Percentiles rank a stretch among this genome's conserved stretches.
phyloP scores from a whole-genome alignment of 2,113 vertebrate species.

The Apeltes quadracus region DNA sequence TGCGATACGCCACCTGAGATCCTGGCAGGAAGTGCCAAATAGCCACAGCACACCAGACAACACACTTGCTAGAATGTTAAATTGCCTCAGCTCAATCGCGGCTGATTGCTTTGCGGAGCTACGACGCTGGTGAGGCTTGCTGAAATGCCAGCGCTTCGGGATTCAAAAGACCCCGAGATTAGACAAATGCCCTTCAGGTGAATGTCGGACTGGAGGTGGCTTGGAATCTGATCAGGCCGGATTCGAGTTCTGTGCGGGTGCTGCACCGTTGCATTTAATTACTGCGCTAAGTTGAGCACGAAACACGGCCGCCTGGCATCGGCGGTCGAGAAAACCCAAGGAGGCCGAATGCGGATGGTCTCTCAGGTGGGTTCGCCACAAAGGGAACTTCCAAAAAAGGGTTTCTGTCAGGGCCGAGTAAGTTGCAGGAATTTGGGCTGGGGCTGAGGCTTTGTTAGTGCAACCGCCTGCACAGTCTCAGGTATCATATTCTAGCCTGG shows the following conservation, averaged over 20 bases:
- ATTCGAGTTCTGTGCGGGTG: slow-evolving; percentile 65
- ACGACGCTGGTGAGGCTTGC: slow-evolving; percentile 6
- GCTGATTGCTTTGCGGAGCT: slow-evolving; percentile 8
- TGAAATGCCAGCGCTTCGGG: slow-evolving; percentile 39
- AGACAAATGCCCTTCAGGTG: slow-evolving; percentile 63
- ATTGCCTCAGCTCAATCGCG: slow-evolving; percentile 19
- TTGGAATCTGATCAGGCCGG: slow-evolving; percentile 60
- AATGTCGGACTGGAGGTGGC: slow-evolving; percentile 67
- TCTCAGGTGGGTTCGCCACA: slow-evolving; percentile 25
- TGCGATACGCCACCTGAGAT: slow-evolving; percentile 68
- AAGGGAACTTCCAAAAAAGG: slow-evolving; percentile 26
- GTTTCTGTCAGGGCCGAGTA: slow-evolving; percentile 25
- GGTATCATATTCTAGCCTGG: slow-evolving; percentile 60
- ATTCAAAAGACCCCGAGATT: slow-evolving; percentile 45
- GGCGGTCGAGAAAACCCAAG: not conserved
- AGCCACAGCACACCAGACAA: slow-evolving; percentile 45
- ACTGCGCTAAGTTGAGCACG: slow-evolving; percentile 23
- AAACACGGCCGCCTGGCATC: not conserved
- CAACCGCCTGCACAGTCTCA: slow-evolving; percentile 51
- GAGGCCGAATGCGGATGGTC: not conserved
- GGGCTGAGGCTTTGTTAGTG: slow-evolving; percentile 53
- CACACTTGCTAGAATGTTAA: slow-evolving; percentile 36
- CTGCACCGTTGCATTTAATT: slow-evolving; percentile 54
- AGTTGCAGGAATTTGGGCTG: slow-evolving; percentile 46
- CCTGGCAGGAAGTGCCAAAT: slow-evolving; percentile 35